Evolutionary conservation across 2,113 vertebrate species (phyloP).

Genomic region (Xiphophorus hellerii): DNA sequence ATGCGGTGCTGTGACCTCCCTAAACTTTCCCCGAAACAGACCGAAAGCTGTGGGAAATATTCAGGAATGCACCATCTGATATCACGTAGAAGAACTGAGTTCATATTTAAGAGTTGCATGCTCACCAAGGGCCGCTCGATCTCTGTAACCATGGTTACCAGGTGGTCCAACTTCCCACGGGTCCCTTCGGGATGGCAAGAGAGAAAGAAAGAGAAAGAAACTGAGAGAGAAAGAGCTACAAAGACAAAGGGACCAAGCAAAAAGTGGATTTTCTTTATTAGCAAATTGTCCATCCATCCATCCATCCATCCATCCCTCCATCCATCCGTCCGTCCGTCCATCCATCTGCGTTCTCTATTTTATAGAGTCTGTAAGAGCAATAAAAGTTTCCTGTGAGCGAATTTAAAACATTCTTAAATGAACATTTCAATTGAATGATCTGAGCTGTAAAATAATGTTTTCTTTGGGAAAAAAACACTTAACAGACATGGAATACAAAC

Average conservation of each 20-base stretch:
- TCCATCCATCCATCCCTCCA: too few species aligned
- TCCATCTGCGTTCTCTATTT: slow-evolving; percentile 31
- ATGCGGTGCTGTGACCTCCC: slow-evolving; percentile 14
- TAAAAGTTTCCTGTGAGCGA: slow-evolving; percentile 55
- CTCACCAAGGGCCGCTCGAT: slow-evolving; percentile 34
- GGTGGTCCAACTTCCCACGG: slow-evolving; percentile 65
- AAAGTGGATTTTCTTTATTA: background rate
- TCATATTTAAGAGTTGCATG: slow-evolving; percentile 21
- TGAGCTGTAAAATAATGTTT: slow-evolving; percentile 43
- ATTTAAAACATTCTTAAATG: slow-evolving; percentile 51
- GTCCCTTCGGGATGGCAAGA: slow-evolving; percentile 55
- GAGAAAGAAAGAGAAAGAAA: slow-evolving; percentile 21
- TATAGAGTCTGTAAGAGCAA: slow-evolving; percentile 51
- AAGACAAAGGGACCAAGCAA: background rate
- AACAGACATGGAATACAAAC: slow-evolving; percentile 34
- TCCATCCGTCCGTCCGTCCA: too few species aligned
- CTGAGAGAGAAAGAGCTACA: background rate
- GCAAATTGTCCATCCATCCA: background rate
- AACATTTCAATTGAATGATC: slow-evolving; percentile 39
- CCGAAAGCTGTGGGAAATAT: slow-evolving; percentile 6
- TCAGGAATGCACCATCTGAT: slow-evolving; percentile 16
- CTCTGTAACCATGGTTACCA: slow-evolving; percentile 69
- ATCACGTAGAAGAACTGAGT: slow-evolving; percentile 12
- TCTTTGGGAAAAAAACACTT: slow-evolving; percentile 23
- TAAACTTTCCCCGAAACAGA: background rate